Base-by-base conservation (phyloP, 2,797 vertebrate genomes). In the Pelochelys cantorii region DNA sequence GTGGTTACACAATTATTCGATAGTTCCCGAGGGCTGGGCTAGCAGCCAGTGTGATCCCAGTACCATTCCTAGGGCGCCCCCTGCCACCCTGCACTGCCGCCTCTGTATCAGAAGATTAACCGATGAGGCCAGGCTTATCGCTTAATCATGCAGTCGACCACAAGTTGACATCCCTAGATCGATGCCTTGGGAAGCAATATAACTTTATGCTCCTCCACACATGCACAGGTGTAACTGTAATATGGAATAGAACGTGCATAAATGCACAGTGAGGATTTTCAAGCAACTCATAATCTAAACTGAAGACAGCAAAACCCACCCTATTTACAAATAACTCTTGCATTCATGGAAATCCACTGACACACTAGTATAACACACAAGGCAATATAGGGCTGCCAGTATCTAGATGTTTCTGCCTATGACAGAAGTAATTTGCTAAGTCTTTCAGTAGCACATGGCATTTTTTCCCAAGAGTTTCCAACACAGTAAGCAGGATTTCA, bases 251-350 rank as follows among this genome's bases (percentile, higher is more conserved):
- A 9, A 74, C 0, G 0, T 81, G 56, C 18, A 71, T 0, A 85
- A 13, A 52, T 1, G 4, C 7, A 68, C 0, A 0, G 18, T 18
- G 68, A 88, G 12, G 0, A 0, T 75, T 85, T 86, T 56, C 54
- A 90, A 92, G 20, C 12, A 52, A 65, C 60, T 37, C 55, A 10
- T 42, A 52, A 37, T 55, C 52, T 10, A 90, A 90, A 79, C 22
- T 22, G 23, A 29, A 81, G 56, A 78, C 71, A 79, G 54, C 8
- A 15, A 11, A 80, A 13, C 42, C 57, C 13, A 52, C 7, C 27
- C 42, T 48, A 77, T 79, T 77, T 71, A 93, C 53, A 90, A 86
- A 89, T 31, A 17, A 85, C 29, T 29, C 53, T 48, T 11, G 18
- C 81, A 84, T 22, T 81, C 1, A 1, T 0, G 0, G 88, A 86